These are phyloP conservation scores for Drosophila varians DNA, from an alignment of 1,140 invertebrate genomes.

Conservation along the genomic window DNA sequence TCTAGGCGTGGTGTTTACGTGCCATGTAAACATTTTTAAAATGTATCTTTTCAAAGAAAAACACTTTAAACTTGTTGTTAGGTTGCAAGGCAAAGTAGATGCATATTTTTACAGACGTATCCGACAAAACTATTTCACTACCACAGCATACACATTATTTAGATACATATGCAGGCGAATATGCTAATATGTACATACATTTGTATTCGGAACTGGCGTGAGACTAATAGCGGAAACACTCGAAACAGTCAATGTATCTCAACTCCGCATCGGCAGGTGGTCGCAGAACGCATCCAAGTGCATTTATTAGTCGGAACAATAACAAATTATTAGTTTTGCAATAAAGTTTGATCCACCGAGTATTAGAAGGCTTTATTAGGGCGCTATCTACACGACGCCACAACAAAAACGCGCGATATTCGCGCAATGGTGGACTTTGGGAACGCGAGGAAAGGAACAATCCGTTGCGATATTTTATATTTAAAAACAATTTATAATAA, in stretches of 20 bases:
- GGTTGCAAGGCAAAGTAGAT: not conserved
- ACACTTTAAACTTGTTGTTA: too few relatives aligned
- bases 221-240: constrained; percentile 25
- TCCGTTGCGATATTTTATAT: not conserved
- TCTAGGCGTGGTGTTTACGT: not conserved
- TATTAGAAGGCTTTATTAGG: constrained; percentile 33
- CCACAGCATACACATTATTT: constrained; percentile 39
- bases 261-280: not conserved
- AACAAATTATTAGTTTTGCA: constrained; percentile 43
- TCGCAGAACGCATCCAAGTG: constrained; percentile 6
- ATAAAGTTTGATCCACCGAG: constrained; percentile 45
- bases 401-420: constrained; percentile 12
- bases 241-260: constrained; percentile 17
- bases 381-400: constrained; percentile 14
- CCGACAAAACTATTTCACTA: constrained; percentile 24
- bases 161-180: constrained; percentile 32
- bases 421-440: not conserved
- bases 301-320: constrained; percentile 32
- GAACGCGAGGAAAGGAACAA: constrained; percentile 12
- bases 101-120: constrained; percentile 14
- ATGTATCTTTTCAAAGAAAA: too few relatives aligned
- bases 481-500: too few relatives aligned
- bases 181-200: constrained; percentile 41
- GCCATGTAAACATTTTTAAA: not conserved
- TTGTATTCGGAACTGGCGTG: constrained; percentile 15